Conservation (phyloP, 2,113 vertebrate species). For the Propithecus coquereli region DNA sequence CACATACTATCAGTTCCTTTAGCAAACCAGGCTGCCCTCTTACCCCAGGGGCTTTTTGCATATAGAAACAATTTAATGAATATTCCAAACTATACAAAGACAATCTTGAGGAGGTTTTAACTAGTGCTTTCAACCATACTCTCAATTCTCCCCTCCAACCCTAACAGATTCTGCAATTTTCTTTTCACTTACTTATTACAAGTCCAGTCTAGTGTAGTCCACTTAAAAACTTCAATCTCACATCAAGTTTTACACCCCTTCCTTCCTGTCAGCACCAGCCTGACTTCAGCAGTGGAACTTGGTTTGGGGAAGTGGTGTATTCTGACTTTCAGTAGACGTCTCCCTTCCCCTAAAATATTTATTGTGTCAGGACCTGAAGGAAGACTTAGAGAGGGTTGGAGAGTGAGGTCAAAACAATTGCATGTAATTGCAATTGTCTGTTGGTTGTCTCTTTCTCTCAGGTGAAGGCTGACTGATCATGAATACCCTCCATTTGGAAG, state of each 20-base stretch:
- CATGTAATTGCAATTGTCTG: neutral
- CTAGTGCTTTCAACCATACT: neutral
- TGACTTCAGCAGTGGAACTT: neutral
- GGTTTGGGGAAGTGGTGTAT: neutral
- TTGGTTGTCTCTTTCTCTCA: neutral
- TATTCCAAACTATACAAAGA: neutral
- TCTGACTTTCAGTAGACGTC: neutral
- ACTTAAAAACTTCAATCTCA: neutral
- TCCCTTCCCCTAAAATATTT: neutral
- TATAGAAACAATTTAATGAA: neutral
- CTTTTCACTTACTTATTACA: neutral
- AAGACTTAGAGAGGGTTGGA: neutral
- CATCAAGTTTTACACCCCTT: neutral
- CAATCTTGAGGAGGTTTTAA: neutral
- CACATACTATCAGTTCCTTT: neutral
- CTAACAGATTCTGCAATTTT: neutral
- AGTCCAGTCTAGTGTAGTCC: neutral
- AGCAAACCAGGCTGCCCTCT: neutral
- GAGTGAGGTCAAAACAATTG: neutral
- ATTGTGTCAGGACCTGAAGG: neutral
- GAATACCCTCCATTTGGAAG: neutral
- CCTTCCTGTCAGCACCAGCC: neutral
- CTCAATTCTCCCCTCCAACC: neutral
- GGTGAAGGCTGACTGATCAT: neutral
- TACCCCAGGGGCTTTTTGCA: neutral